Evolutionary conservation across 1,140 invertebrate species (phyloP), one percentile per base, ranked within the genome.

Genomic region (Eufriesea mexicana): DNA sequence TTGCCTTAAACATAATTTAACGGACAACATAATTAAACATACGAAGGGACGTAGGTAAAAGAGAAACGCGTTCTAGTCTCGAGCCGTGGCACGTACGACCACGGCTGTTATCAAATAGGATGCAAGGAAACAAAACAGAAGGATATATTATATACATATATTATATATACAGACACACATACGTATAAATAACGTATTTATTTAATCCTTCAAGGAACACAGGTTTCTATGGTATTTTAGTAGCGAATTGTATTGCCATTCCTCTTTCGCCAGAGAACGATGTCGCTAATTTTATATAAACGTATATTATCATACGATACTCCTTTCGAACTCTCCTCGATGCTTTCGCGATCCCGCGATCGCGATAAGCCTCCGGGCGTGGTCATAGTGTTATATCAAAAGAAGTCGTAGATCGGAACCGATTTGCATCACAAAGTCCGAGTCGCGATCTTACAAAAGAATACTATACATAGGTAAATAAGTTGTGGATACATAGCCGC

Each of bases 281-380:
- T 61, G 79, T 87, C 75, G 81, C 84, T 89, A 89, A 91, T 91
- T 92, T 91, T 90, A 84, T 90, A 91, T 89, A 77, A 78, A 83
- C 57, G 74, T 85, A 66, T 70, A 81, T 76, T 86, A 73, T 73
- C 62, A 64, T 61, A 67, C n/a, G 54, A 79, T 45, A 62, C 62
- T 76, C 61, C 64, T 66, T 57, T 84, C n/a, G 5, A 47, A 54
- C 67, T 51, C 14, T 59, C 45, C 23, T 18, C 75, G 59, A 67
- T 12, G 5, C 25, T 42, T 10, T 54, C 47, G 25, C 47, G 74
- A 74, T 64, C 45, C 68, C 47, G 16, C 4, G n/a, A 7, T 28
- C 25, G 42, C 68, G 57, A 18, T 23, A 25, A 51, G 35, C 7
- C 6, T 12, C 23, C 5, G 51, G 18, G 79, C 18, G 18, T 51